A percentile compares a stretch with the other conserved stretches of the same genome.
These are phyloP conservation scores for Capreolus pygargus DNA, from an alignment of 2,113 vertebrate species.

Conservation along the genomic window DNA sequence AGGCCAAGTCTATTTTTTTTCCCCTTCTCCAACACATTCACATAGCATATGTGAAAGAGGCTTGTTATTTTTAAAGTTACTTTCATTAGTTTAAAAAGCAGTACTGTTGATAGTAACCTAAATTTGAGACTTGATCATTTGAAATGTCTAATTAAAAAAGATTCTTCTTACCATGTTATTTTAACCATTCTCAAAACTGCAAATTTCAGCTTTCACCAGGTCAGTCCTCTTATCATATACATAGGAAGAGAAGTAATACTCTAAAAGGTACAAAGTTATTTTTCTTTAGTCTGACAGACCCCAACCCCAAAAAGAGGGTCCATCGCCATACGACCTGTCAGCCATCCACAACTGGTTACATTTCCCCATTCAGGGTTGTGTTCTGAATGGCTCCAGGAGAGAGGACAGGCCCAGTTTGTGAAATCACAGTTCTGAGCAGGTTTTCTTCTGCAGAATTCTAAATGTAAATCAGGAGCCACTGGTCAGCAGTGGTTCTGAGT, in stretches of 20 bases:
- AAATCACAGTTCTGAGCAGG: not conserved
- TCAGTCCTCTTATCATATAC: not conserved
- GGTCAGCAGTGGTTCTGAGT: not conserved
- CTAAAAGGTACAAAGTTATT: not conserved
- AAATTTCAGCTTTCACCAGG: not conserved
- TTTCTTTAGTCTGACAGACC: not conserved
- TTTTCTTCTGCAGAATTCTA: not conserved
- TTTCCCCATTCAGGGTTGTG: not conserved
- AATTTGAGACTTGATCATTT: not conserved
- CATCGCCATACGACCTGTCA: not conserved
- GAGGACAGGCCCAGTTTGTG: not conserved
- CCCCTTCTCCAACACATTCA: not conserved
- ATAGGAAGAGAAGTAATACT: not conserved
- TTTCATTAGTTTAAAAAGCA: not conserved
- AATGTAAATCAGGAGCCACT: not conserved
- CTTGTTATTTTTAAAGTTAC: not conserved
- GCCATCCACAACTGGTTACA: not conserved
- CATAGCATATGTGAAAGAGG: not conserved
- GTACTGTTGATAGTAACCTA: not conserved
- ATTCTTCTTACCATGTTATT: not conserved
- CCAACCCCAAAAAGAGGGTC: not conserved
- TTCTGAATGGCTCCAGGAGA: not conserved
- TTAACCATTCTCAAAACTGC: not conserved
- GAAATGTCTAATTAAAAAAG: not conserved
- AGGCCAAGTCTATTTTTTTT: not conserved